A percentile compares a stretch with the other conserved stretches of the same genome.
Evolutionary conservation across 2,113 vertebrate genomes (phyloP).

Genomic region (Mugil cephalus): DNA sequence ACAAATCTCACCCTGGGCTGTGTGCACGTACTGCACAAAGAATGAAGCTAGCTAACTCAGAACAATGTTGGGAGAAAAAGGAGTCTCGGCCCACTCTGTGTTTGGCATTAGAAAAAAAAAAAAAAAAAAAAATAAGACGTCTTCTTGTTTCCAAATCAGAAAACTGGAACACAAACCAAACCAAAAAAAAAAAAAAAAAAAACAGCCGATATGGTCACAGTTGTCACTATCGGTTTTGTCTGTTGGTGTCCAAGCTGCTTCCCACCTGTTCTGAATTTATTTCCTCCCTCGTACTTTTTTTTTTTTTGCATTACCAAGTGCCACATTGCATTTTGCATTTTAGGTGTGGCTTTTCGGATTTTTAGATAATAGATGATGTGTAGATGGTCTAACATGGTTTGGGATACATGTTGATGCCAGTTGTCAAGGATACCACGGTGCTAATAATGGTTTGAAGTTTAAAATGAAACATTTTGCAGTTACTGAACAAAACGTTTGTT

Average conservation of each 20-base stretch:
- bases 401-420: slow-evolving; percentile 39
- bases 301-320: neutral
- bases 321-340: slow-evolving; percentile 31
- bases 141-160: neutral
- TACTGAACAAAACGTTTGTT: slow-evolving; percentile 34
- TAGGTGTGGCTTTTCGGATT: no score
- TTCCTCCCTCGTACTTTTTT: slow-evolving; percentile 4
- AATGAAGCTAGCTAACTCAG: neutral
- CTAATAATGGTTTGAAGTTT: slow-evolving; percentile 26
- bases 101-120: no score
- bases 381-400: neutral
- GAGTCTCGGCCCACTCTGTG: no score
- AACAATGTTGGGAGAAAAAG: no score
- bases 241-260: slow-evolving; percentile 1
- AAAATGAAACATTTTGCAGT: slow-evolving; percentile 25
- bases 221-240: neutral
- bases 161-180: neutral
- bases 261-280: neutral
- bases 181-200: no score
- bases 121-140: no score
- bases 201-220: neutral
- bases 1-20: neutral
- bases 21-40: neutral
- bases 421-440: neutral
- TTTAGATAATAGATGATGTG: neutral